Evolutionary conservation across 2,888 invertebrate species (phyloP), one percentile per base, ranked within the genome.

Genomic region (Drosophila peninsularis): DNA sequence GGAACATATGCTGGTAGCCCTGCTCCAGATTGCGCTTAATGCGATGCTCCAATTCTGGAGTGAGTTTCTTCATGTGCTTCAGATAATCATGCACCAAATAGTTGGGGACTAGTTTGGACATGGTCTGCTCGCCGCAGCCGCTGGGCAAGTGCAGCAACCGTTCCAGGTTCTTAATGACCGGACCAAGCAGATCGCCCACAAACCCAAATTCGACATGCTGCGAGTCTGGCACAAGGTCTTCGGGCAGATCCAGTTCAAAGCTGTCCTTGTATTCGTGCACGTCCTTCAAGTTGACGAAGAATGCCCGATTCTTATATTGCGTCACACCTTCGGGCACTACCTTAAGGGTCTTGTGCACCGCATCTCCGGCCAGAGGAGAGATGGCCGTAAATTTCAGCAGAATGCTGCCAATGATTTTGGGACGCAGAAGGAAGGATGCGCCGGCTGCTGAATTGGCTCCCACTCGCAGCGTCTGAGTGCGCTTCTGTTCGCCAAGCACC

Each of bases 1-100:
- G 96, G 91, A 99, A 93, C 90, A 99, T 96, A 64, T 97, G 94
- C 91, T 99, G 99, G 92, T 98, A 99, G 11, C 98, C 98, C 24
- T 94, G 94, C 83, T 98, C 97, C 90, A 98, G 94, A 75, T 93
- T 92, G 19, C 85, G 88, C 27, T 93, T 90, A 0, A 93, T 93
- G 86, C 95, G 95, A 2, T 93, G 93, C 86, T 95, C 93, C 53
- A 97, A 93, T 0, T 94, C 94, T 37, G 94, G 94, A 0, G 95
- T 95, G 36, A 96, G 90, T 86, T 96, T 95, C 94, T 75, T 93
- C 93, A 93, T 93, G 75, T 60, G 73, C 81, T 95, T 95, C 54
- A 99, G 93, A 90, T 99, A 98, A 88, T 97, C 95, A 14, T 97
- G 93, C 24, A 98, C 94, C 41, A 94, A 94, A 50, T 95, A 93